These are phyloP conservation scores for Bostrychus sinensis DNA, from an alignment of 2,113 vertebrate species.

Conservation along the genomic window DNA sequence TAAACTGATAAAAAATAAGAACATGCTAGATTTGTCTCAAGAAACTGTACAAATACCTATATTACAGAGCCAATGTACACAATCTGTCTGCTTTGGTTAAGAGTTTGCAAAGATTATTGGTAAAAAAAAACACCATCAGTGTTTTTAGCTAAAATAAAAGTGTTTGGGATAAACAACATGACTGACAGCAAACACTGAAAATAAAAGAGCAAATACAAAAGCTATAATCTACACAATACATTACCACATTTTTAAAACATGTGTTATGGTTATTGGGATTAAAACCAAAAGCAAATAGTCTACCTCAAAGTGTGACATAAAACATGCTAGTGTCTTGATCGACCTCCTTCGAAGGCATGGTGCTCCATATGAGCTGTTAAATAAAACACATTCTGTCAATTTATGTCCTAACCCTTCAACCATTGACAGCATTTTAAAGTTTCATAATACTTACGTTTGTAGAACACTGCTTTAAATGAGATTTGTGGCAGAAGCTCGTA, in stretches of 20 bases:
- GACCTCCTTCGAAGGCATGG: constrained; percentile 93
- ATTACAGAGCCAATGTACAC: constrained; percentile 40
- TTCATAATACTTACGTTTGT: constrained; percentile 90
- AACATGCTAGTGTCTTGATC: constrained; percentile 83
- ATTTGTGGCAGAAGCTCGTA: constrained; percentile 89
- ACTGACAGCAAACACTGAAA: constrained; percentile 3
- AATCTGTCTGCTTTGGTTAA: constrained; percentile 24
- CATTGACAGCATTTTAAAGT: neutral
- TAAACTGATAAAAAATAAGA: constrained; percentile 11
- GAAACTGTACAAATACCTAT: constrained; percentile 32
- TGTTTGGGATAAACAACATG: constrained; percentile 18
- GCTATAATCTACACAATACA: constrained; percentile 8
- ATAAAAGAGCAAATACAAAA: neutral
- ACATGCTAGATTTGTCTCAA: constrained; percentile 29
- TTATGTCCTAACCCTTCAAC: neutral
- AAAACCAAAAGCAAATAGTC: constrained; percentile 5
- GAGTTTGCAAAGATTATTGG: constrained; percentile 39
- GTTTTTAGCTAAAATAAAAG: constrained; percentile 23
- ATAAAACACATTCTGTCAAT: constrained; percentile 31
- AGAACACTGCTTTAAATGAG: constrained; percentile 94
- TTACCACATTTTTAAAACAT: constrained; percentile 24
- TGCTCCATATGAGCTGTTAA: constrained; percentile 94
- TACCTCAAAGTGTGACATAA: constrained; percentile 55
- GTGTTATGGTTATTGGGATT: constrained; percentile 5
- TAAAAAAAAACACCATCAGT: constrained; percentile 45